Percentiles rank a stretch among this genome's conserved stretches.
phyloP scores from a whole-genome alignment of 2,113 vertebrate species.

The Cariama cristata region DNA sequence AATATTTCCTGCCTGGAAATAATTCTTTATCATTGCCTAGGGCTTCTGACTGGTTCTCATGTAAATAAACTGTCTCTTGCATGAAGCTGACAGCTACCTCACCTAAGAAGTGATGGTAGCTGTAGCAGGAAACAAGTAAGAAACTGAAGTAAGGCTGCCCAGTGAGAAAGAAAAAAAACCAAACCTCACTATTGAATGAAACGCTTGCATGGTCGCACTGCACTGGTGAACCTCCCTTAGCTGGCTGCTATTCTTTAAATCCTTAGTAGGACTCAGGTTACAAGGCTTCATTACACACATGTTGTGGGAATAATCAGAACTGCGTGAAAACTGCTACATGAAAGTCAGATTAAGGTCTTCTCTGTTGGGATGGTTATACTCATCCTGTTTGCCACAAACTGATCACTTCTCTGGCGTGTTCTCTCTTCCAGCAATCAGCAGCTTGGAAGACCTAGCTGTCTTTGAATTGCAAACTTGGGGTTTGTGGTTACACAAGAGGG shows the following conservation, averaged over 20 bases:
- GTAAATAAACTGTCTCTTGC: not conserved
- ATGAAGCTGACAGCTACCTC: not conserved
- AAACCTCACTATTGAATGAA: not conserved
- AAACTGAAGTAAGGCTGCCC: not conserved
- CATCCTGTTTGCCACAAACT: not conserved
- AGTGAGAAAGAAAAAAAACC: not conserved
- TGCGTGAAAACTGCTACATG: not conserved
- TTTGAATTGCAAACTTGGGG: not conserved
- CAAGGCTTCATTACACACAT: not conserved
- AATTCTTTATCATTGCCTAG: not conserved
- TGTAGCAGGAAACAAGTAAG: not conserved
- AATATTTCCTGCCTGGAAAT: not conserved
- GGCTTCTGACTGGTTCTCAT: not conserved
- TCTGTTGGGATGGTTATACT: not conserved
- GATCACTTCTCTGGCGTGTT: not conserved
- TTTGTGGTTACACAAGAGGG: not conserved
- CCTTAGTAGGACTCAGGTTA: not conserved
- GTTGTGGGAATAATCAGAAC: not conserved
- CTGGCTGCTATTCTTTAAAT: not conserved
- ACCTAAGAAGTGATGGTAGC: not conserved
- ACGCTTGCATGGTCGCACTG: fast-evolving
- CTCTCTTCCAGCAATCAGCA: not conserved
- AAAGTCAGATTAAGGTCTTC: not conserved
- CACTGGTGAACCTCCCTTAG: not conserved
- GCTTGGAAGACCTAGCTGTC: not conserved